Conservation (phyloP, 1,140 invertebrate species). For the Bathynomus jamesi region DNA sequence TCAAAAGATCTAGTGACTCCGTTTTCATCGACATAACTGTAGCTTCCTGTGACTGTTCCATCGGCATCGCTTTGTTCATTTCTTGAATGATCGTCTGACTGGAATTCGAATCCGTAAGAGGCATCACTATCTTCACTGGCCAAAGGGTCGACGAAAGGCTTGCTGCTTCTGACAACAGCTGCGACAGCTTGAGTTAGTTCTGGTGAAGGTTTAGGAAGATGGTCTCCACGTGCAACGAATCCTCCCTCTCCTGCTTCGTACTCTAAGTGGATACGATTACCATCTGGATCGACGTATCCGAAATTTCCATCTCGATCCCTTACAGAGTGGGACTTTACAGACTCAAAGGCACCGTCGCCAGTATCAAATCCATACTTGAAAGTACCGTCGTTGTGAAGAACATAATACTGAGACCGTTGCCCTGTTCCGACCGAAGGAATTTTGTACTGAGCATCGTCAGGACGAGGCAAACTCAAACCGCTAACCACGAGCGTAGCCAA, state of each 20-base stretch:
- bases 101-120: slow-evolving; percentile 38
- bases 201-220: neutral
- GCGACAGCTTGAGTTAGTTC: neutral
- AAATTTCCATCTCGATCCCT: slow-evolving; percentile 16
- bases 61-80: slow-evolving; percentile 36
- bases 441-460: neutral
- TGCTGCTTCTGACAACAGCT: neutral
- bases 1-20: slow-evolving; percentile 26
- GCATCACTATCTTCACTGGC: slow-evolving; percentile 23
- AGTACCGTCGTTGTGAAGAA: neutral
- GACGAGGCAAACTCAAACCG: neutral
- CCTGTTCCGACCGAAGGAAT: neutral
- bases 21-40: slow-evolving; percentile 41
- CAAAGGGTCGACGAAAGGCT: slow-evolving; percentile 24
- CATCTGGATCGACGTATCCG: slow-evolving; percentile 25
- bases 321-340: neutral
- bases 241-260: slow-evolving; percentile 26
- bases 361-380: slow-evolving; percentile 31
- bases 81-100: slow-evolving; percentile 32
- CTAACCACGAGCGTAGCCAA: neutral
- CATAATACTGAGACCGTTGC: neutral
- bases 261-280: slow-evolving; percentile 12
- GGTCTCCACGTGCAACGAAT: slow-evolving; percentile 15
- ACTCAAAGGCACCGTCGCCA: slow-evolving; percentile 28
- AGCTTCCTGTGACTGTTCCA: slow-evolving; percentile 40